Base-by-base conservation (phyloP, 2,888 invertebrate species). In the Maniola hyperantus region DNA sequence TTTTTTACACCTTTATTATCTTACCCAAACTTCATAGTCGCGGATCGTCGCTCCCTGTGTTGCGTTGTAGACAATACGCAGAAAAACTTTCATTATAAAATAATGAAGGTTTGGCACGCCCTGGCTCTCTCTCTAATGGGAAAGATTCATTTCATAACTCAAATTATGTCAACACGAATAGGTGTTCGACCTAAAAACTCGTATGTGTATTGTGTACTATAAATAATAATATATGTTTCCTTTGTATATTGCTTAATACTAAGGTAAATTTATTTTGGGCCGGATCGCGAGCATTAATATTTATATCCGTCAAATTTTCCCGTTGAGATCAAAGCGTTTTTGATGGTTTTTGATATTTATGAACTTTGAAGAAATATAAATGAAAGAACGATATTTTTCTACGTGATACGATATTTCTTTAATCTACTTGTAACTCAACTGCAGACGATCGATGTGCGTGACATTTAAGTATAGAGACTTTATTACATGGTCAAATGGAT, bases 181-280 rank as follows among this genome's bases (percentile, higher is more conserved):
- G n/a, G n/a, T n/a, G n/a, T n/a, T 8, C 48, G 48, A 15, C 6
- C 48, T 15, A 18, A 15, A 48, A 48, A n/a, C n/a, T 26, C 39
- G 39, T 39, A 39, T 0, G 11, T 42, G 11, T 11, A 42, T 13
- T 0, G 11, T 42, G 11, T 11, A 42, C 13, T n/a, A 53, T 6
- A n/a, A 53, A 34, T 33, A 34, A 54, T 15, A n/a, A n/a, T n/a
- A n/a, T 36, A 18, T 18, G 48, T 34, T 36, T 55, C 55, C 11
- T 55, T 53, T 53, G 53, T 53, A 53, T 34, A 53, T 53, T 54
- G 54, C 36, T 36, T 13, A 54, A 36, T 55, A 39, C 8, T 36
- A 36, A 15, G 10, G 34, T 15, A 15, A 36, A 36, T 36, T 39
- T 36, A 55, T 55, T 55, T 54, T 1, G 15, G 33, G 39, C 15